These are phyloP conservation scores for Gobio gobio DNA, from an alignment of 2,113 vertebrate species.

Conservation along the genomic window DNA sequence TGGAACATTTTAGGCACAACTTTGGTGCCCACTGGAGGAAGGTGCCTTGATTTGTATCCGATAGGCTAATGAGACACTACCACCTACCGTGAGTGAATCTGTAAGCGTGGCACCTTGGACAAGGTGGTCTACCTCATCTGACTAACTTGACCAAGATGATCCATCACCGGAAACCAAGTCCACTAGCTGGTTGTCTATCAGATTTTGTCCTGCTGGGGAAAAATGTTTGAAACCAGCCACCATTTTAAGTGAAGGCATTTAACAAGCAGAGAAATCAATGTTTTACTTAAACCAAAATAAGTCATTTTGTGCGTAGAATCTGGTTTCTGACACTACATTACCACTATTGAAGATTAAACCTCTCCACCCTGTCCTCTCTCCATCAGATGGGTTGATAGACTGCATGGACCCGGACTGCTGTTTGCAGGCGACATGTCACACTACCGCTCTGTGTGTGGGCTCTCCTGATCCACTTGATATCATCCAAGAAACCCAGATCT, in stretches of 20 bases:
- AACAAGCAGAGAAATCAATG: background rate
- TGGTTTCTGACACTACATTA: background rate
- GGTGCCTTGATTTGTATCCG: background rate
- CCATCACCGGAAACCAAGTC: background rate
- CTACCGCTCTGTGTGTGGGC: constrained; percentile 87
- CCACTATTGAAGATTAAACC: background rate
- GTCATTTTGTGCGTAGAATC: background rate
- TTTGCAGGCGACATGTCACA: constrained; percentile 89
- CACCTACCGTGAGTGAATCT: background rate
- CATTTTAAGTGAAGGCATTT: background rate
- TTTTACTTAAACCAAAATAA: background rate
- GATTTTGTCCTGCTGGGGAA: background rate
- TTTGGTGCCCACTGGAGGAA: background rate
- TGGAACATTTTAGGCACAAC: background rate
- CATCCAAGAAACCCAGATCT: constrained; percentile 91
- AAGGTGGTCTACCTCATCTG: background rate
- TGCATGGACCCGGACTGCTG: constrained; percentile 99
- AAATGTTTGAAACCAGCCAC: background rate
- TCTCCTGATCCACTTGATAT: constrained; percentile 94
- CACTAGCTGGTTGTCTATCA: background rate
- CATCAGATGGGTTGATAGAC: constrained; percentile 91
- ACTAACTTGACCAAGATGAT: background rate
- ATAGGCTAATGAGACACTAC: background rate
- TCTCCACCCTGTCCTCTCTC: constrained; percentile 56
- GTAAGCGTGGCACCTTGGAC: background rate